phyloP scores from a whole-genome alignment of 2,113 vertebrate species.

The Sinocyclocheilus rhinocerous region DNA sequence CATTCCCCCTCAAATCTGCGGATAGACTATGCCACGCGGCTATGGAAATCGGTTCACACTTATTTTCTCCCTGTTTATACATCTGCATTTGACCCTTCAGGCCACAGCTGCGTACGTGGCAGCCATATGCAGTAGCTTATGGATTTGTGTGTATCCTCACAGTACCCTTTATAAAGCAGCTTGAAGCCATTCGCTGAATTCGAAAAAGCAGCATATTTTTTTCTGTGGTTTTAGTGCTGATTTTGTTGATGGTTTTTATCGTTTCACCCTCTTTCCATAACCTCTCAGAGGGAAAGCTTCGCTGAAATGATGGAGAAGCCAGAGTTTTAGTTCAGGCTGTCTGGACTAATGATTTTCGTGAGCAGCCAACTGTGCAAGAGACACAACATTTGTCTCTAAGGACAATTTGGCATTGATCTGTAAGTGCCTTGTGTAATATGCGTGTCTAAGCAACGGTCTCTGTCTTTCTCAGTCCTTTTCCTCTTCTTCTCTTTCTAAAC shows the following conservation, averaged over 20 bases:
- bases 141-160: neutral
- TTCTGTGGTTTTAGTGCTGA: neutral
- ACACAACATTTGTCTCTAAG: constrained; percentile 75
- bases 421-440: constrained; percentile 64
- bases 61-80: constrained; percentile 23
- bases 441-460: constrained; percentile 56
- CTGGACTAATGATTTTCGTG: constrained; percentile 79
- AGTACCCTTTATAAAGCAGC: neutral
- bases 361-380: constrained; percentile 74
- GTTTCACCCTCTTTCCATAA: constrained; percentile 1
- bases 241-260: constrained; percentile 12
- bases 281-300: constrained; percentile 9
- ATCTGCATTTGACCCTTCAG: constrained; percentile 32
- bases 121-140: constrained; percentile 16
- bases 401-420: constrained; percentile 76
- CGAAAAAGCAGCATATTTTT: neutral
- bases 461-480: neutral
- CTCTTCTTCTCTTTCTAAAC: constrained; percentile 2
- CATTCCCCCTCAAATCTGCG: neutral
- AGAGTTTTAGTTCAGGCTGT: constrained; percentile 55
- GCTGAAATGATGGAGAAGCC: constrained; percentile 32
- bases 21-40: neutral
- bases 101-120: neutral
- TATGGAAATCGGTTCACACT: constrained; percentile 42
- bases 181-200: neutral